Evolutionary conservation across 2,888 invertebrate genomes (phyloP).

Genomic region (Nymphalis urticae): DNA sequence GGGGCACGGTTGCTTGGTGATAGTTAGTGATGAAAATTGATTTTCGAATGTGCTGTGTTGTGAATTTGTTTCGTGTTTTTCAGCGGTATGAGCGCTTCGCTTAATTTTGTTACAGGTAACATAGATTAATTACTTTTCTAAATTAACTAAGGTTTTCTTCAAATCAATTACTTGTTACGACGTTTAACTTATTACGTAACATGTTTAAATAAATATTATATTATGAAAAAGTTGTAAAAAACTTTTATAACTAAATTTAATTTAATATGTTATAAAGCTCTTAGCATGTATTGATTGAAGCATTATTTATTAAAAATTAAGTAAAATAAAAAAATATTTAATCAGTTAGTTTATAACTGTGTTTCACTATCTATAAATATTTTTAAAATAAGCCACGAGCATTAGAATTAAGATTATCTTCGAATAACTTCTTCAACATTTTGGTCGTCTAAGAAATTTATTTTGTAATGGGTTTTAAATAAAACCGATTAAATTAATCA

Average conservation of each 20-base stretch:
- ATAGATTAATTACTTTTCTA: constrained; percentile 19
- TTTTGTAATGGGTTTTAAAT: neutral
- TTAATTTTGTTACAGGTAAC: constrained; percentile 39
- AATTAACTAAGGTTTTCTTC: too few relatives aligned
- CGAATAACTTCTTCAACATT: neutral
- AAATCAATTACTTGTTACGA: neutral
- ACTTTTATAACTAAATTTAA: too few relatives aligned
- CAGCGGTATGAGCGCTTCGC: constrained; percentile 34
- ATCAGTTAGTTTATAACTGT: too few relatives aligned
- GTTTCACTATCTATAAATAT: too few relatives aligned
- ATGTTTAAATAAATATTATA: too few relatives aligned
- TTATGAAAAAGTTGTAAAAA: too few relatives aligned
- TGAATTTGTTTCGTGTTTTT: constrained; percentile 34
- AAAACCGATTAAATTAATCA: constrained; percentile 2
- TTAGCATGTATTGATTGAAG: too few relatives aligned
- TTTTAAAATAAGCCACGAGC: too few relatives aligned
- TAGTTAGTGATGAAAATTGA: constrained; percentile 4
- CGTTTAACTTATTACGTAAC: neutral
- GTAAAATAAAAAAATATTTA: too few relatives aligned
- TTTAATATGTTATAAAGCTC: too few relatives aligned
- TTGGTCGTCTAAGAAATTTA: neutral
- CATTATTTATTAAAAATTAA: too few relatives aligned
- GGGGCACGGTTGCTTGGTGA: neutral
- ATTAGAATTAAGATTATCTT: too few relatives aligned
- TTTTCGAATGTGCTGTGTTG: constrained; percentile 30